A percentile compares a stretch with the other conserved stretches of the same genome.
These are phyloP conservation scores for Cottus gobio DNA, from an alignment of 2,113 vertebrate species.

Conservation along the genomic window DNA sequence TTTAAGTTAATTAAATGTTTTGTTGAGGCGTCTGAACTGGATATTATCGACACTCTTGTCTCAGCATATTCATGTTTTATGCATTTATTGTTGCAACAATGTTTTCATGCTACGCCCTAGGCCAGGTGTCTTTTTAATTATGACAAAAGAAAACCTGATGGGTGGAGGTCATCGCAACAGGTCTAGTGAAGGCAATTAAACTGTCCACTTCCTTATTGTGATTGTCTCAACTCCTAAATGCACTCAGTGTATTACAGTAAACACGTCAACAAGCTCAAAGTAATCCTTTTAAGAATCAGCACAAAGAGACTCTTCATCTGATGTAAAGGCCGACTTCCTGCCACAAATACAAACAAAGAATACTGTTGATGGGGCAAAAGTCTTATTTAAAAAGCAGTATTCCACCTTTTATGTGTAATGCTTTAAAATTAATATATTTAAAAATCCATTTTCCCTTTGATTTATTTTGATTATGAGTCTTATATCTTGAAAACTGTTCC, in stretches of 20 bases:
- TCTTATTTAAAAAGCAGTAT: neutral
- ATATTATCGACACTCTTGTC: neutral
- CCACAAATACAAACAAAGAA: neutral
- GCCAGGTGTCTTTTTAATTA: neutral
- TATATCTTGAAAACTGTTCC: neutral
- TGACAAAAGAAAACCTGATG: neutral
- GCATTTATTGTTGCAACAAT: neutral
- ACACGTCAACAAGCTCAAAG: neutral
- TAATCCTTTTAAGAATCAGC: neutral
- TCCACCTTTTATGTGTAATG: neutral
- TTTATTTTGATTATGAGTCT: neutral
- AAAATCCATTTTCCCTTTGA: no score
- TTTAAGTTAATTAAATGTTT: neutral
- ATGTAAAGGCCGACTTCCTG: neutral
- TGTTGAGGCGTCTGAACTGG: neutral
- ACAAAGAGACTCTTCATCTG: neutral
- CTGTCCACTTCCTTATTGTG: neutral
- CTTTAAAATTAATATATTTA: neutral
- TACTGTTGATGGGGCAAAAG: neutral
- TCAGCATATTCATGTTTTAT: neutral
- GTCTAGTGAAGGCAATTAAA: neutral
- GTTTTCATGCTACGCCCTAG: neutral
- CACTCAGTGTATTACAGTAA: neutral
- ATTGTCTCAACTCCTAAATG: neutral
- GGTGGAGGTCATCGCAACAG: neutral